A percentile compares a stretch with the other conserved stretches of the same genome.
Evolutionary conservation across 2,888 invertebrate species (phyloP).

Genomic region (Xylophagus ater): DNA sequence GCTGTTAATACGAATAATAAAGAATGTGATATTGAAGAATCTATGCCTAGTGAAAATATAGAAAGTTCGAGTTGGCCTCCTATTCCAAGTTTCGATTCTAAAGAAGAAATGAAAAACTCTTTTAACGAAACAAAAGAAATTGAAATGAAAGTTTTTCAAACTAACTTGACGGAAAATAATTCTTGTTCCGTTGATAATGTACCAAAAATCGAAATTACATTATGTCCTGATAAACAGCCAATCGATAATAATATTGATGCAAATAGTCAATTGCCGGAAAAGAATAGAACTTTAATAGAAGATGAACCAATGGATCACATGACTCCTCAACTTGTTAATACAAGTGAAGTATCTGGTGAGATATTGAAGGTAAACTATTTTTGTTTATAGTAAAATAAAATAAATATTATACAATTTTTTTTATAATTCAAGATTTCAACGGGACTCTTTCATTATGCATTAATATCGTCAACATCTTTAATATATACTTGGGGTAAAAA

Average conservation of each 20-base stretch:
- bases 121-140: conserved; percentile 15
- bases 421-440: conserved; percentile 44
- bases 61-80: conserved; percentile 4
- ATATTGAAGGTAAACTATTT: conserved; percentile 47
- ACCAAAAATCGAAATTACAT: too few relatives aligned
- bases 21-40: too few relatives aligned
- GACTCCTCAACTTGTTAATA: conserved; percentile 50
- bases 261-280: conserved; percentile 11
- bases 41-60: too few relatives aligned
- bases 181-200: too few relatives aligned
- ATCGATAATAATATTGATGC: background rate
- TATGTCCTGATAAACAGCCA: background rate
- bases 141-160: conserved; percentile 12
- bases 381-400: background rate
- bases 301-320: conserved; percentile 41
- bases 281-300: conserved; percentile 13
- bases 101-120: conserved; percentile 13
- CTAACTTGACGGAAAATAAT: too few relatives aligned
- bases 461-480: conserved; percentile 58
- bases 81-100: background rate
- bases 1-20: too few relatives aligned
- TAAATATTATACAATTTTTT: conserved; percentile 1
- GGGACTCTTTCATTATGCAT: conserved; percentile 74
- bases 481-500: conserved; percentile 81
- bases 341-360: conserved; percentile 47